Evolutionary conservation across 2,113 vertebrate species (phyloP).

Genomic region (Antennarius striatus): DNA sequence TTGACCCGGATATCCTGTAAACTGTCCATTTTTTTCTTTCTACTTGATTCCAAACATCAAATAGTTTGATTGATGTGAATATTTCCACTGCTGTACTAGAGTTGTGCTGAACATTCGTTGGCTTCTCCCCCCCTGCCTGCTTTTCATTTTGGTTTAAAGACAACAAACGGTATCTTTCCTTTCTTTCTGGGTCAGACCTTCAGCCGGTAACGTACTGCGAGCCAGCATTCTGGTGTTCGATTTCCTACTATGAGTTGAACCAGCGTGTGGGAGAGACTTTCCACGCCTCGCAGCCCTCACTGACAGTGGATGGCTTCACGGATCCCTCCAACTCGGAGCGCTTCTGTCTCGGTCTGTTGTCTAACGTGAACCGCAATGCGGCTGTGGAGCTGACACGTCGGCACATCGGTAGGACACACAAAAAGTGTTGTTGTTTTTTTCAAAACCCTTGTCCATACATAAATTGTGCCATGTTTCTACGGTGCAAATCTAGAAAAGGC

Average conservation of each 20-base stretch:
- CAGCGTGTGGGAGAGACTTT: constrained; percentile 98
- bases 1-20: background rate
- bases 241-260: constrained; percentile 98
- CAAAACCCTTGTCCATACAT: too few species aligned
- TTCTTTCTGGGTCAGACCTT: constrained; percentile 81
- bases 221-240: constrained; percentile 99
- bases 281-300: constrained; percentile 96
- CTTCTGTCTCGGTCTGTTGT: constrained; percentile 95
- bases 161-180: background rate
- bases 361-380: constrained; percentile 95
- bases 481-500: too few species aligned
- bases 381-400: constrained; percentile 93
- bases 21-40: background rate
- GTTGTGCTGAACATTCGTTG: background rate
- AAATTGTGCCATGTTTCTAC: too few species aligned
- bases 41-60: background rate
- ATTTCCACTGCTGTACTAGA: background rate
- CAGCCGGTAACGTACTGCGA: constrained; percentile 99
- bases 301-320: constrained; percentile 98
- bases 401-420: constrained; percentile 86
- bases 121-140: background rate
- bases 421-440: too few species aligned
- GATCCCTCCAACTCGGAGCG: constrained; percentile 98
- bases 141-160: background rate
- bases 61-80: background rate